Conservation (phyloP, 2,113 vertebrate species). For the Pipra filicauda region DNA sequence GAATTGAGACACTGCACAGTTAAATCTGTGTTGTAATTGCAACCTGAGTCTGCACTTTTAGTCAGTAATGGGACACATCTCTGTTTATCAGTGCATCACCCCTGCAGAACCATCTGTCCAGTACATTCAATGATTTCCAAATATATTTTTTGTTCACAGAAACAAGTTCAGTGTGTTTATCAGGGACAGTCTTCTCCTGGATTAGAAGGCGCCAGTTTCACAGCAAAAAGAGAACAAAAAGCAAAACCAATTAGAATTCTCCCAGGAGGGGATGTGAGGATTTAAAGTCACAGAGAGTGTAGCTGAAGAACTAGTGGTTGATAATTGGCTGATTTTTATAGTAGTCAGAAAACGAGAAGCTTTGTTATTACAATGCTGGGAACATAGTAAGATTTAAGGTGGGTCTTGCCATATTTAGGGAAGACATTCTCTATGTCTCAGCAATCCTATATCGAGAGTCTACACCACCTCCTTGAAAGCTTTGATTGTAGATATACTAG, state of each 20-base stretch:
- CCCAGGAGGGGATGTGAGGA: not conserved
- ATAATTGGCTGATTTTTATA: not conserved
- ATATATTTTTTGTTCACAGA: not conserved
- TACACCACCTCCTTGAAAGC: not conserved
- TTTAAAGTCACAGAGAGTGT: not conserved
- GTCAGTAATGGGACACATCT: not conserved
- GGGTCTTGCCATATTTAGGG: not conserved
- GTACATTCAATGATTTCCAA: not conserved
- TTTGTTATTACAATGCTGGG: not conserved
- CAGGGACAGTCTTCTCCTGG: not conserved
- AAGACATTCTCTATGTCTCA: not conserved
- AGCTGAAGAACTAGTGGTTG: not conserved
- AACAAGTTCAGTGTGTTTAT: not conserved
- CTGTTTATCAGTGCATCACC: not conserved
- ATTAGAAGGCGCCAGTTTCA: not conserved
- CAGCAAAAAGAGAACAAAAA: not conserved
- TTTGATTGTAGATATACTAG: not conserved
- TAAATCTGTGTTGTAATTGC: not conserved
- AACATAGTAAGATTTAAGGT: not conserved
- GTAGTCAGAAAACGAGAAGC: not conserved
- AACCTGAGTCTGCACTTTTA: not conserved
- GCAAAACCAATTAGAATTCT: not conserved
- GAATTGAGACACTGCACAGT: not conserved
- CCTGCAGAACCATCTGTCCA: not conserved
- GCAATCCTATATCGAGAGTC: not conserved